These are phyloP conservation scores for Tragelaphus strepsiceros DNA, from an alignment of 2,113 vertebrate genomes.

Conservation along the genomic window DNA sequence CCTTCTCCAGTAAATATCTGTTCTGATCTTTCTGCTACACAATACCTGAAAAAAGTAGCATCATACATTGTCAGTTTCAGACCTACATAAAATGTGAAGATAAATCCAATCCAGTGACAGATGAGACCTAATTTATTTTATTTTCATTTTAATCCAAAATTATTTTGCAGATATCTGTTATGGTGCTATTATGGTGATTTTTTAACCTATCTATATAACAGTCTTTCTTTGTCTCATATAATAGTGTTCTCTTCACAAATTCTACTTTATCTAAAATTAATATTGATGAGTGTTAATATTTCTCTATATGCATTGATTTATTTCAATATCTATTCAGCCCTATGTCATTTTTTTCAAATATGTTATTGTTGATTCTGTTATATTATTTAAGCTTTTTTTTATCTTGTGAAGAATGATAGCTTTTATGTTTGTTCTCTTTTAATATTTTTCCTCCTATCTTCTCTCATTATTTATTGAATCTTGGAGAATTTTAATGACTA, in stretches of 20 bases:
- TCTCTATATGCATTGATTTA: neutral
- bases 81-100: neutral
- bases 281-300: neutral
- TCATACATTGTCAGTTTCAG: neutral
- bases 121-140: neutral
- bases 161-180: neutral
- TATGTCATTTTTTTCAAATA: neutral
- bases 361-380: neutral
- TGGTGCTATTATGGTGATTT: neutral
- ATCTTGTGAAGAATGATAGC: neutral
- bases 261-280: neutral
- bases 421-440: neutral
- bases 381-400: neutral
- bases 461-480: neutral
- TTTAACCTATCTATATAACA: neutral
- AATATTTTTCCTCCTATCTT: neutral
- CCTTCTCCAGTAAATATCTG: neutral
- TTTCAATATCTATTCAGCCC: neutral
- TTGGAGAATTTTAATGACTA: neutral
- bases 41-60: neutral
- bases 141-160: neutral
- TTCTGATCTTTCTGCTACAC: neutral
- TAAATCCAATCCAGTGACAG: neutral
- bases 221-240: neutral
- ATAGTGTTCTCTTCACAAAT: neutral